Evolutionary conservation across 1,140 invertebrate species (phyloP), one percentile per base, ranked within the genome.

Genomic region (Trichomalopsis sarcophagae): DNA sequence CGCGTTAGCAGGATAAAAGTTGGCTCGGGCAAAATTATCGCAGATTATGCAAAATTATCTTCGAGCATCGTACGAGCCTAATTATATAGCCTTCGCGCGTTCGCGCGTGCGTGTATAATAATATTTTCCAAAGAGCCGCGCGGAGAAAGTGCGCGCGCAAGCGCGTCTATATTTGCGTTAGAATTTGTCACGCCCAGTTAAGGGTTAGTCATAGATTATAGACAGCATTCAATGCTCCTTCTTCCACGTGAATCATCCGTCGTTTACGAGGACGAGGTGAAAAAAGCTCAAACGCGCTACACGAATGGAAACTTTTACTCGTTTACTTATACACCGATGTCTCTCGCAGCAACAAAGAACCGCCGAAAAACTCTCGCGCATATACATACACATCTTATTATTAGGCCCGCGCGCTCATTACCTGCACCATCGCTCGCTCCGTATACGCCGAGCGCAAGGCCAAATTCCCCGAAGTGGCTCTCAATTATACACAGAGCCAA

Each of bases 111-210:
- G 21, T n/a, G 6, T 62, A n/a, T 62, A n/a, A n/a, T n/a, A 62
- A 62, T 62, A 62, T 62, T 62, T n/a, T 62, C 55, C 17, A 33
- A 69, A 62, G 55, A 40, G 62, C 62, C n/a, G 17, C n/a, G 10
- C 33, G 33, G 82, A 84, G 82, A 79, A 84, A 84, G 66, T 84
- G 47, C 33, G 4, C 23, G 44, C 47, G 21, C n/a, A 55, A 40
- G 71, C 44, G 75, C 33, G 44, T 62, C 76, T 77, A 50, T 77
- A 50, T 84, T 78, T 78, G 75, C 33, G 74, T 78, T 84, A 77
- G 62, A 79, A 84, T 84, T 79, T 79, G 82, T 84, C 82, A 84
- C 82, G 82, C 82, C 82, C 76, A 84, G 66, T 69, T 78, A 78
- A 84, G 75, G 75, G 74, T 84, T 84, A 84, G 74, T 69, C 75